These are phyloP conservation scores for Odontamblyopus lacepedii DNA, from an alignment of 2,797 vertebrate species.

Conservation along the genomic window DNA sequence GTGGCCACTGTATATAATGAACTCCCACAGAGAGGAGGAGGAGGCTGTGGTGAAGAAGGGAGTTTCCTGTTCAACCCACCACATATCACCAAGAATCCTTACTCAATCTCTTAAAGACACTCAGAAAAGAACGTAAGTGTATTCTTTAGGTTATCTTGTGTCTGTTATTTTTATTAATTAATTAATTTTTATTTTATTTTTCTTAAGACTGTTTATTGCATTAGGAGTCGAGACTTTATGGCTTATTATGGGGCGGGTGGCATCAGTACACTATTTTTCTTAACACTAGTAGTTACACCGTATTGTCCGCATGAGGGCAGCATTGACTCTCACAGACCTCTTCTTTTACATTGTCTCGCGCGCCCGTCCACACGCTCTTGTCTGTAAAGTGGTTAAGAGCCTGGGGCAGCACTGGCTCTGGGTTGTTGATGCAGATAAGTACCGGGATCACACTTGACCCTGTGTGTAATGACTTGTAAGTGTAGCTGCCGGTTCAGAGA, in stretches of 20 bases:
- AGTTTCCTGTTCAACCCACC: conserved; percentile 64
- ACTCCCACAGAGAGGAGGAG: conserved; percentile 70
- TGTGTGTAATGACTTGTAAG: conserved; percentile 73
- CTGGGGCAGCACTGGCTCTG: conserved; percentile 36
- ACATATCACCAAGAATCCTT: conserved; percentile 48
- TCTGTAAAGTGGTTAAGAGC: conserved; percentile 3
- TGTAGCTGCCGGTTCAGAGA: conserved; percentile 70
- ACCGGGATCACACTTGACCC: conserved; percentile 74
- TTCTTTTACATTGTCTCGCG: not conserved
- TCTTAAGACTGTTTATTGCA: too few relatives aligned
- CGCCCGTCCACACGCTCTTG: conserved; percentile 12
- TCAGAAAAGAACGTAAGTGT: not conserved
- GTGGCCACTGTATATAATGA: conserved; percentile 58
- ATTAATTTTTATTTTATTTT: too few relatives aligned
- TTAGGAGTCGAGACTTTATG: too few relatives aligned
- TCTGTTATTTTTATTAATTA: too few relatives aligned
- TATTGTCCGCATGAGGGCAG: conserved; percentile 62
- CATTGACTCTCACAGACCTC: conserved; percentile 50
- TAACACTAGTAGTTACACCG: conserved; percentile 46
- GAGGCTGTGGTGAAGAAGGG: conserved; percentile 52
- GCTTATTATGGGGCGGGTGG: too few relatives aligned
- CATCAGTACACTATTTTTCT: not conserved
- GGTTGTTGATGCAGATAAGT: conserved; percentile 70
- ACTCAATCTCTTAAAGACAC: conserved; percentile 18
- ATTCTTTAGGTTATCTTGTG: too few relatives aligned